Evolutionary conservation across 2,113 vertebrate species (phyloP).

Genomic region (Promerops cafer): DNA sequence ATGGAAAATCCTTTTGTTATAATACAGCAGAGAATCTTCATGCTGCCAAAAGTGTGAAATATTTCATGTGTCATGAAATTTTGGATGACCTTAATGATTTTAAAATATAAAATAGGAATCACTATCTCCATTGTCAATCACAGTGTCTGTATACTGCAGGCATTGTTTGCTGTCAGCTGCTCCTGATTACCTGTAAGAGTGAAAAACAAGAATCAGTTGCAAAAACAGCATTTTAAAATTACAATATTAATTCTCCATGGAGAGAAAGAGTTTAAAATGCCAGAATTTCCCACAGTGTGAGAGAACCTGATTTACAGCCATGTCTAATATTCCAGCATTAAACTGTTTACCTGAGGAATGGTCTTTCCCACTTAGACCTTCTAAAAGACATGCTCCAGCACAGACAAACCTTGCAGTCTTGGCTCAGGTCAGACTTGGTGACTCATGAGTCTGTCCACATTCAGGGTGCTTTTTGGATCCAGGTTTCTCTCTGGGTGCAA

Average conservation of each 20-base stretch:
- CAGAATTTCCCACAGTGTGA: background rate
- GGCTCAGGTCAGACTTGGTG: background rate
- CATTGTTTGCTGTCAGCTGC: background rate
- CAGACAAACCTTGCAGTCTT: background rate
- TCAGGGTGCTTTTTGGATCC: background rate
- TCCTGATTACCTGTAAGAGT: background rate
- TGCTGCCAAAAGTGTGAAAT: background rate
- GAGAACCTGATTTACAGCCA: background rate
- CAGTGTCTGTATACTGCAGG: background rate
- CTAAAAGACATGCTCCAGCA: background rate
- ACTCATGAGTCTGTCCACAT: background rate
- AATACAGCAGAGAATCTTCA: background rate
- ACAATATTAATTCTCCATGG: background rate
- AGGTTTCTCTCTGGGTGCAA: fast-evolving
- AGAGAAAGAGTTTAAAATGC: background rate
- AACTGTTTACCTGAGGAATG: background rate
- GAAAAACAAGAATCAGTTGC: background rate
- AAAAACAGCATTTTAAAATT: background rate
- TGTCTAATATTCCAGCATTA: background rate
- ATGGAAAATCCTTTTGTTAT: background rate
- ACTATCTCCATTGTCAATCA: background rate
- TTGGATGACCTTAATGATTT: background rate
- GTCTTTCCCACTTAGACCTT: background rate
- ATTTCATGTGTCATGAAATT: background rate
- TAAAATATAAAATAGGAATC: background rate